Conservation (phyloP, 2,797 vertebrate species). For the Labeo calbasu region DNA sequence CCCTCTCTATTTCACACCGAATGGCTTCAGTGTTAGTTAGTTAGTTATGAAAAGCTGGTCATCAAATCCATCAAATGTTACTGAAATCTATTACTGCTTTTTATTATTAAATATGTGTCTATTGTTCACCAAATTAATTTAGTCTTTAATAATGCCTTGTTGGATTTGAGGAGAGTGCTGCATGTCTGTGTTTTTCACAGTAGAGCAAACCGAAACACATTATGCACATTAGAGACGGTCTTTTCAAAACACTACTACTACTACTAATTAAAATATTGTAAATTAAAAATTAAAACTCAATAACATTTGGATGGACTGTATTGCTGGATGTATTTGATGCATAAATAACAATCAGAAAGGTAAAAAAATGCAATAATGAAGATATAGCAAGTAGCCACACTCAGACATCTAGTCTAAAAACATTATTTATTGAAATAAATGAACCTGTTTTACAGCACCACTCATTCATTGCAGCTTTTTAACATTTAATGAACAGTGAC, state of each 20-base stretch:
- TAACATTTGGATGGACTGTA: not conserved
- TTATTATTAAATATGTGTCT: not conserved
- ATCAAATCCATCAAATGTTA: not conserved
- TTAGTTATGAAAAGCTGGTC: not conserved
- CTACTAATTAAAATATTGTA: not conserved
- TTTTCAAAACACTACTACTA: not conserved
- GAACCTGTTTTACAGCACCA: not conserved
- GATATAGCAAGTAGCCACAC: not conserved
- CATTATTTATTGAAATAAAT: not conserved
- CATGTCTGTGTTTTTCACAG: not conserved
- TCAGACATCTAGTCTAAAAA: not conserved
- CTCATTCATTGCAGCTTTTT: not conserved
- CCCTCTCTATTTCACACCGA: not conserved
- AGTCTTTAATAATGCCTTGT: not conserved
- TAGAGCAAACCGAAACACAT: too few species aligned
- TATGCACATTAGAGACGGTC: not conserved
- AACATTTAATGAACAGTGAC: not conserved
- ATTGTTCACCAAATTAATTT: not conserved
- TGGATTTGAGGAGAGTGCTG: not conserved
- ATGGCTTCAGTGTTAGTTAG: not conserved
- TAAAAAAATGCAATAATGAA: not conserved
- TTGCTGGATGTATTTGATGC: not conserved
- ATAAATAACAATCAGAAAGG: not conserved
- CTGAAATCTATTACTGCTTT: not conserved
- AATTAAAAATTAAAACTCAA: too few species aligned